Base-by-base conservation (phyloP, 2,888 invertebrate species). In the Schizaphis graminum region DNA sequence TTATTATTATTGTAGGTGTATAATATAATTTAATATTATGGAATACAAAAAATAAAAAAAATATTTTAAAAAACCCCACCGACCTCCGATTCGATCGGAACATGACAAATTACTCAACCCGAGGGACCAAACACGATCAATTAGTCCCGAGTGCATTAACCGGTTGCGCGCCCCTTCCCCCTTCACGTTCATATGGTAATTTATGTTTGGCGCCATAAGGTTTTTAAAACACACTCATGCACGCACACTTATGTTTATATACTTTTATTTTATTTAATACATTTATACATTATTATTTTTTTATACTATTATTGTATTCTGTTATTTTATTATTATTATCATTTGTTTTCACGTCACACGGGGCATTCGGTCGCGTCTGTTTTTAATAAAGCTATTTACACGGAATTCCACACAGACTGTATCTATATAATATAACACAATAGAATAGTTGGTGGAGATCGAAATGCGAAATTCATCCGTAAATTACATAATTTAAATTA, bases 101-200 rank as follows among this genome's bases (percentile, higher is more conserved):
- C 94, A 94, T 91, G 94, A 94, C 94, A 94, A 94, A 94, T 94
- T 94, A 94, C 94, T 94, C 94, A 94, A 94, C 94, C 91, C 41
- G 88, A 93, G 94, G 94, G 94, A 94, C 94, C 86, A 49, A 90
- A 94, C 94, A 94, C 94, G 94, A 94, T 94, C 94, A 94, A 94
- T 94, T 94, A 94, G 94, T 91, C 89, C 91, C 94, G 53, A 94
- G 94, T 94, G 90, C 94, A 87, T 94, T 94, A 94, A 94, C 94
- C 61, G 94, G 94, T 91, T 86, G 94, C 91, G 49, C 41, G 67
- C 91, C 86, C 47, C 41, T 35, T 86, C 84, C 85, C 49, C 57
- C 49, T 90, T 53, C 53, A 44, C 88, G 53, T 4, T 11, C 77
- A 57, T 89, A 89, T 89, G 88, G 92, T 93, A 93, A 93, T 94